A percentile compares a stretch with the other conserved stretches of the same genome.
These are phyloP conservation scores for Salticus scenicus DNA, from an alignment of 2,888 invertebrate genomes.

Conservation along the genomic window DNA sequence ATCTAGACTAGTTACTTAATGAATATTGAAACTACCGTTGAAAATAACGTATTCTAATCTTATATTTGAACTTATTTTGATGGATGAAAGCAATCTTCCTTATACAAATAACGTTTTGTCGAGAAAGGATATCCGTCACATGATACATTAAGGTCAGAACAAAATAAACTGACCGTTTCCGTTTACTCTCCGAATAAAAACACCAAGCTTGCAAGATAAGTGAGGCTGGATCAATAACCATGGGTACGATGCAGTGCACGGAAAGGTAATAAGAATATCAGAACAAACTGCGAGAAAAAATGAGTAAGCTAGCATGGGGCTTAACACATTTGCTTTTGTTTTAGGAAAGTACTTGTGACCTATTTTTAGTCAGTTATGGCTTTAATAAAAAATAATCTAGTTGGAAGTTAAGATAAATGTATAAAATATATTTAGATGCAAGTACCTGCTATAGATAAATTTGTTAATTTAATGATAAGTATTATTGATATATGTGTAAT, in stretches of 20 bases:
- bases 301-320: background rate
- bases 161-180: background rate
- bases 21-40: no score
- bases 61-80: background rate
- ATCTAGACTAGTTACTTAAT: no score
- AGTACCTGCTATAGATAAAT: no score
- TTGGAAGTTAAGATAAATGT: no score
- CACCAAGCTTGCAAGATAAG: no score
- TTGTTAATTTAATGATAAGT: no score
- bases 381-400: no score
- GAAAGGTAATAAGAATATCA: background rate
- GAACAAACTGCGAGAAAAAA: background rate
- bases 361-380: background rate
- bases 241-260: background rate
- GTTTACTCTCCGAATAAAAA: no score
- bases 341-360: background rate
- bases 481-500: no score
- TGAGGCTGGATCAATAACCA: background rate
- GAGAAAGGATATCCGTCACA: background rate
- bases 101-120: background rate
- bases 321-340: background rate
- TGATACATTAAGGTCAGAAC: background rate
- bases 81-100: background rate
- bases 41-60: no score
- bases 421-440: no score